phyloP scores from a whole-genome alignment of 2,797 vertebrate genomes.

The Coccyzus lansbergi region DNA sequence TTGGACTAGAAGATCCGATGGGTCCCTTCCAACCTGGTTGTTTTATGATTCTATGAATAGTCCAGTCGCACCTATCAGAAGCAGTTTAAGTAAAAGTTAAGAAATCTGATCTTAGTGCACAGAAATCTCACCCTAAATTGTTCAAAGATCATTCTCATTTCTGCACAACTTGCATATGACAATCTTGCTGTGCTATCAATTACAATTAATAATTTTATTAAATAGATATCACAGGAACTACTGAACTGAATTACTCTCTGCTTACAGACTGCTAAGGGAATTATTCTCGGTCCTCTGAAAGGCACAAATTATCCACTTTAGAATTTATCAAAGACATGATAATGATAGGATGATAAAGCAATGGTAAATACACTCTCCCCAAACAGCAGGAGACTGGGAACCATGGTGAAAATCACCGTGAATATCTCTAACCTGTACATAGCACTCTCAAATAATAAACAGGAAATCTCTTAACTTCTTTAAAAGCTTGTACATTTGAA shows the following conservation, averaged over 20 bases:
- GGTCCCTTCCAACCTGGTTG: no score
- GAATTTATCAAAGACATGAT: constrained; percentile 12
- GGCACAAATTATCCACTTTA: background rate
- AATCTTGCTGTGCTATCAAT: background rate
- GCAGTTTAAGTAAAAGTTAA: background rate
- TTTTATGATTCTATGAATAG: no score
- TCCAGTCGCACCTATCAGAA: background rate
- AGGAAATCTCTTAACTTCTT: background rate
- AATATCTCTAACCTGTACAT: background rate
- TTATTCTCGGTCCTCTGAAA: background rate
- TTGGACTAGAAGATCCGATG: no score
- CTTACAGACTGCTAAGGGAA: constrained; percentile 23
- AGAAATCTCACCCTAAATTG: background rate
- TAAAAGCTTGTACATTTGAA: background rate
- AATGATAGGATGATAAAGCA: background rate
- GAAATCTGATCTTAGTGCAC: background rate
- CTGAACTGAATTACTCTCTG: background rate
- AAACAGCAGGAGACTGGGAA: background rate
- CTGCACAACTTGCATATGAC: background rate
- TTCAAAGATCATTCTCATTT: background rate
- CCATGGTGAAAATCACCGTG: background rate
- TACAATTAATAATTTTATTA: background rate
- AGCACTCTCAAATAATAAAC: background rate
- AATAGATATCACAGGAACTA: background rate
- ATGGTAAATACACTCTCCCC: background rate